Base-by-base conservation (phyloP, 2,113 vertebrate genomes). In the Acanthochromis polyacanthus region DNA sequence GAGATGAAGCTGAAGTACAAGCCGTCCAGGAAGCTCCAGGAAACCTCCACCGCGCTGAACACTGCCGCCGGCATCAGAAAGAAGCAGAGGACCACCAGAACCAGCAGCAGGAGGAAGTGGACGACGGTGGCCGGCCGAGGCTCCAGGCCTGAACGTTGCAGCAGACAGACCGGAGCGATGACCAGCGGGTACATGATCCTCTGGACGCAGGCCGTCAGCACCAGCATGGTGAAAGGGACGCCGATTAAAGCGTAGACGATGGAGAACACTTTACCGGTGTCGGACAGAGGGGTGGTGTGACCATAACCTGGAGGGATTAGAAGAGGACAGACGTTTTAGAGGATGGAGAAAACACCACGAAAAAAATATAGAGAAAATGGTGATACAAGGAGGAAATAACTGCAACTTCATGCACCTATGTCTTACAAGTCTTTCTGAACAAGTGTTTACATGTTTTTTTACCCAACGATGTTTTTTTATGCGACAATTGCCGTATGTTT, bases 1-100 rank as follows among this genome's bases (percentile, higher is more conserved):
- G 97, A 97, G 88, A 97, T 96, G 91, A 98, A 97, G 56, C 96
- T 96, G 92, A 97, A 98, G 92, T 98, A 98, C 79, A 97, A 81
- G 20, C 96, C 95, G 0, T 98, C 97, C 82, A 97, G 79, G 85
- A 96, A 97, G 10, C 93, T 95, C 97, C 97, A 98, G 6, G 90
- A 75, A 6, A 64, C 66, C 83, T 97, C 96, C 1, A 97, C 71
- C n/a, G 48, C 0, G 48, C 88, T 93, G 75, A 98, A 97, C 68
- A 96, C 14, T 0, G 92, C 85, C 0, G 96, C 95, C 0, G 96
- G 96, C 5, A 93, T 80, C 88, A 96, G 48, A 17, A 97, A 96
- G 91, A 96, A 96, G 48, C 85, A 1, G 28, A 92, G 16, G 68
- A 96, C 71, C 22, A 95, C 80, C 32, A 89, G 15, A 0, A 84